Conservation (phyloP, 1,140 invertebrate species). For the Elysia chlorotica region DNA sequence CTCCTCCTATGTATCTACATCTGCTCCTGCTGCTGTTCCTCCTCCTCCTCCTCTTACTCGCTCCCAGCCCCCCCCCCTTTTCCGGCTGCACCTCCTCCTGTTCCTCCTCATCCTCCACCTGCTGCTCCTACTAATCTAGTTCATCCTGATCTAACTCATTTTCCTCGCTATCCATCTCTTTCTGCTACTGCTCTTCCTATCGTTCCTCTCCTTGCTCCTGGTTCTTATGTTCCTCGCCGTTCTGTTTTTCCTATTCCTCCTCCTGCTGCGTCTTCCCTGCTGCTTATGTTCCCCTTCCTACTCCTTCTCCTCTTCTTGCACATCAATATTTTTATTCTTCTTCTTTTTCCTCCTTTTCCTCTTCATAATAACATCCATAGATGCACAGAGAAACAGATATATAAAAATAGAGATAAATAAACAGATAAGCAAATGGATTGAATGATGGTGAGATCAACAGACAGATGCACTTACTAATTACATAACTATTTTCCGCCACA, state of each 20-base stretch:
- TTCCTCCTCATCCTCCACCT: background rate
- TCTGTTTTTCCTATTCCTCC: background rate
- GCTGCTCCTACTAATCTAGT: background rate
- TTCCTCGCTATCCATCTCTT: background rate
- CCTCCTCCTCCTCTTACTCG: background rate
- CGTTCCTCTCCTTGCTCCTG: background rate
- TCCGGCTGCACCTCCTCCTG: background rate
- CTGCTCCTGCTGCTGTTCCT: too few relatives aligned
- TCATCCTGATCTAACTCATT: too few relatives aligned
- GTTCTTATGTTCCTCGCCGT: background rate
- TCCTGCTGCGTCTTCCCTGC: background rate
- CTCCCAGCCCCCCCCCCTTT: background rate
- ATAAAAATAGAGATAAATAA: background rate
- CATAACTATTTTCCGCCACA: background rate
- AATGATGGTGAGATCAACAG: background rate
- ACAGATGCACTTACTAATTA: background rate
- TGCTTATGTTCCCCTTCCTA: background rate
- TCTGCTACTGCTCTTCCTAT: slow-evolving; percentile 1
- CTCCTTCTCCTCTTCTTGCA: background rate
- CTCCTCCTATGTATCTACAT: background rate
- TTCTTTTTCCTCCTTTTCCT: slow-evolving; percentile 5
- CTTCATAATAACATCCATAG: background rate
- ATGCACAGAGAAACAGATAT: background rate
- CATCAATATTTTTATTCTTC: background rate
- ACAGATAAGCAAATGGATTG: too few relatives aligned